A percentile compares a stretch with the other conserved stretches of the same genome.
These are phyloP conservation scores for Typhlichthys subterraneus DNA, from an alignment of 2,797 vertebrate genomes.

Conservation along the genomic window DNA sequence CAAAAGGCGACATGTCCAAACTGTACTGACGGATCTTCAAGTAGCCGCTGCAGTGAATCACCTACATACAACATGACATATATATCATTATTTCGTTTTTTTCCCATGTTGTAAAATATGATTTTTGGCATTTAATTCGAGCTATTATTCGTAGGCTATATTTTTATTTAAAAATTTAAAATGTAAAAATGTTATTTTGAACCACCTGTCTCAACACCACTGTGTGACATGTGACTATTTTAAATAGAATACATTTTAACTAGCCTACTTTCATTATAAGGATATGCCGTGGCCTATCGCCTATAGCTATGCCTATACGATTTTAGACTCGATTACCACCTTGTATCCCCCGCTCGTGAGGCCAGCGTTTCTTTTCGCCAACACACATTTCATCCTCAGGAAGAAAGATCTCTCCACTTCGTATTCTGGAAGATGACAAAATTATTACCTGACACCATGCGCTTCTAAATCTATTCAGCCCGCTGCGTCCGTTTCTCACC, in stretches of 20 bases:
- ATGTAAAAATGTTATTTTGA: too few species aligned
- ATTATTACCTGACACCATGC: background rate
- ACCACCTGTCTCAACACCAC: too few species aligned
- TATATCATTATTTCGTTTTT: background rate
- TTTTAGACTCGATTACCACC: constrained; percentile 66
- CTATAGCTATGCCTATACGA: background rate
- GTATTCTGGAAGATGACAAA: constrained; percentile 79
- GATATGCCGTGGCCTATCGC: too few species aligned
- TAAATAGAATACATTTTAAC: background rate
- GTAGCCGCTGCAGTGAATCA: constrained; percentile 98
- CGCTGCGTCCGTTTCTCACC: too few species aligned
- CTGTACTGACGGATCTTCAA: constrained; percentile 98
- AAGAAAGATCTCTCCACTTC: constrained; percentile 97
- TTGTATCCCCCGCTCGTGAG: constrained; percentile 98
- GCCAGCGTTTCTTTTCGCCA: constrained; percentile 96
- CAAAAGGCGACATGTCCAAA: constrained; percentile 97
- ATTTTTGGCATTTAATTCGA: too few species aligned
- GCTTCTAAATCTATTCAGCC: too few species aligned
- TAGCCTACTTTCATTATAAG: background rate
- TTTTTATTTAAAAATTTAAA: background rate
- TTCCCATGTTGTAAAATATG: too few species aligned
- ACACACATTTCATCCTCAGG: constrained; percentile 96
- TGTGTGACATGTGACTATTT: background rate
- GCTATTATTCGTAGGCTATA: background rate
- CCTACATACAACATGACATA: constrained; percentile 68